phyloP scores from a whole-genome alignment of 1,140 invertebrate species.

The Drosophila repletoides region DNA sequence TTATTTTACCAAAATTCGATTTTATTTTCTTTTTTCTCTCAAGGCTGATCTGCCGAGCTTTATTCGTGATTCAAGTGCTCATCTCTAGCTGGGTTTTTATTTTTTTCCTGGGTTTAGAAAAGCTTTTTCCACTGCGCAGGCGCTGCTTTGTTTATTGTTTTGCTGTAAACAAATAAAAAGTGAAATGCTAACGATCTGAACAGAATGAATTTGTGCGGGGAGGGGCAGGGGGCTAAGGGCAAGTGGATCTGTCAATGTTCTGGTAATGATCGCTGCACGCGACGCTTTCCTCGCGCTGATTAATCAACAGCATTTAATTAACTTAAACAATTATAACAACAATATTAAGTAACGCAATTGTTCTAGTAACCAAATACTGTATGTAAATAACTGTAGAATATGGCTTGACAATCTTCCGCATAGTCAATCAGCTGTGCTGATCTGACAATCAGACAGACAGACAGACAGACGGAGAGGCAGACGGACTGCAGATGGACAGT shows the following conservation, averaged over 20 bases:
- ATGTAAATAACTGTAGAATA: constrained; percentile 3
- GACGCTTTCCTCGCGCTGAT: constrained; percentile 2
- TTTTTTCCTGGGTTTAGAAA: too few relatives aligned
- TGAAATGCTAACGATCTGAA: constrained; percentile 55
- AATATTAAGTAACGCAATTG: neutral
- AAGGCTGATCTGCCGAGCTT: too few relatives aligned
- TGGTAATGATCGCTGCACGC: constrained; percentile 44
- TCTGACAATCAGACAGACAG: too few relatives aligned
- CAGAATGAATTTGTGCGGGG: neutral
- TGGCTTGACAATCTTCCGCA: neutral
- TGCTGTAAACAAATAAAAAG: constrained; percentile 44
- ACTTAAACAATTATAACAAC: constrained; percentile 4
- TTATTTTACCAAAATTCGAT: too few relatives aligned
- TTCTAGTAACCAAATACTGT: neutral
- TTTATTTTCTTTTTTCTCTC: too few relatives aligned
- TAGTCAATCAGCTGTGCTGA: too few relatives aligned
- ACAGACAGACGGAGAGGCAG: too few relatives aligned
- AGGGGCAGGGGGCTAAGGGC: neutral
- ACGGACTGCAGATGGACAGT: too few relatives aligned
- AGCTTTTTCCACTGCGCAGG: constrained; percentile 58
- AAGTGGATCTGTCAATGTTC: constrained; percentile 15
- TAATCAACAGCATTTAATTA: constrained; percentile 19
- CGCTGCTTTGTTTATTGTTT: constrained; percentile 42
- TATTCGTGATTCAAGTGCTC: too few relatives aligned
- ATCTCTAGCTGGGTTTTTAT: too few relatives aligned